phyloP scores from a whole-genome alignment of 2,113 vertebrate species.

The Lates calcarifer region DNA sequence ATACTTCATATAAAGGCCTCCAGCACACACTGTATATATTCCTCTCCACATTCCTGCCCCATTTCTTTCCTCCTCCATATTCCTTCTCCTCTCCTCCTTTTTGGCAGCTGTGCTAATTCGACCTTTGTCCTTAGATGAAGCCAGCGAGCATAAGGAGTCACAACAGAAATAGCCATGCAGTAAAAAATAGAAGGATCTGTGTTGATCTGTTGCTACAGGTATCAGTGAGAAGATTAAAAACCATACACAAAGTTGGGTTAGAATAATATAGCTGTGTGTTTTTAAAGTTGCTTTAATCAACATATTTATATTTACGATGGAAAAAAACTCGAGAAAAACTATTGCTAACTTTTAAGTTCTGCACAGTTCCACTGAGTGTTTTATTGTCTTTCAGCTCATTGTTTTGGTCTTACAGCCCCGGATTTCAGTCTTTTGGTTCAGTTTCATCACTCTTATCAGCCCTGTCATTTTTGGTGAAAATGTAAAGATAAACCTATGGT shows the following conservation, averaged over 20 bases:
- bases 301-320: neutral
- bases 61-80: neutral
- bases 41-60: neutral
- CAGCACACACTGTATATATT: neutral
- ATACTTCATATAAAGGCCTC: neutral
- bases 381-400: neutral
- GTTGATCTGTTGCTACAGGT: neutral
- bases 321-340: neutral
- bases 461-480: neutral
- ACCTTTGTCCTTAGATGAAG: slow-evolving; percentile 7
- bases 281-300: neutral
- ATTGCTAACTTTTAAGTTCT: neutral
- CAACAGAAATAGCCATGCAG: neutral
- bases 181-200: neutral
- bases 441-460: neutral
- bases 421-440: neutral
- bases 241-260: neutral
- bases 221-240: slow-evolving; percentile 2
- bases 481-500: neutral
- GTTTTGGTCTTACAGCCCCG: neutral
- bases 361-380: neutral
- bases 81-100: neutral
- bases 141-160: neutral
- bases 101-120: neutral
- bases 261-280: neutral